Evolutionary conservation across 30 jellyfish, hydroid and myxozoan species (phyloP), one percentile per base, ranked within the genome.

Genomic region (Aurelia coerulea): DNA sequence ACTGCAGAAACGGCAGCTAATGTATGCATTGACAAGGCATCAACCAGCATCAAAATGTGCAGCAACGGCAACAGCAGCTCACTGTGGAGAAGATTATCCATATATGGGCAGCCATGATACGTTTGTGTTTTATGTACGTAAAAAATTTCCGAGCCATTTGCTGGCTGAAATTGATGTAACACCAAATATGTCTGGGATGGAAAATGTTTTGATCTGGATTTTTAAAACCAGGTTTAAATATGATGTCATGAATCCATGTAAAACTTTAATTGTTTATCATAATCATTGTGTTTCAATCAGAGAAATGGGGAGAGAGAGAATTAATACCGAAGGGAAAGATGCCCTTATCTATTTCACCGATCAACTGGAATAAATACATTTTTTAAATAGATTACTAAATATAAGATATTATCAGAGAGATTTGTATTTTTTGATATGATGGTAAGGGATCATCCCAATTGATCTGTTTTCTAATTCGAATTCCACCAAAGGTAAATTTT

Each of bases 11-110:
- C 66, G 68, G 31, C 72, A 80, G 18, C 50, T 92, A 32, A 69
- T 92, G 94, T 92, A 92, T 68, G 98, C 98, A 6, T 69, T 92
- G 75, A 92, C 98, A 63, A 78, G 98, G 54, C 95, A 92, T 76
- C 81, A 87, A 10, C 49, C 85, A 10, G 90, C 93, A 46, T 71
- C 74, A 50, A 59, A 79, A 37, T 91, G 97, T 63, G 41, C 83
- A 14, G 92, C 77, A 6, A 53, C 90, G 15, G 7, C 65, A 9
- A 65, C 79, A 23, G 82, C 94, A 8, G 89, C 90, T 15, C 78
- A 79, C 50, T 85, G 95, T 68, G 95, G 90, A 2, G 62, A 34
- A 1, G 90, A 76, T 42, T 42, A 68, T 32, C 78, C 84, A 11
- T 91, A 91, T 62, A 46, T 91, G 65, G 97, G 97, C 7, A 84